phyloP scores from a whole-genome alignment of 2,888 invertebrate genomes.

The Melinaea menophilus region DNA sequence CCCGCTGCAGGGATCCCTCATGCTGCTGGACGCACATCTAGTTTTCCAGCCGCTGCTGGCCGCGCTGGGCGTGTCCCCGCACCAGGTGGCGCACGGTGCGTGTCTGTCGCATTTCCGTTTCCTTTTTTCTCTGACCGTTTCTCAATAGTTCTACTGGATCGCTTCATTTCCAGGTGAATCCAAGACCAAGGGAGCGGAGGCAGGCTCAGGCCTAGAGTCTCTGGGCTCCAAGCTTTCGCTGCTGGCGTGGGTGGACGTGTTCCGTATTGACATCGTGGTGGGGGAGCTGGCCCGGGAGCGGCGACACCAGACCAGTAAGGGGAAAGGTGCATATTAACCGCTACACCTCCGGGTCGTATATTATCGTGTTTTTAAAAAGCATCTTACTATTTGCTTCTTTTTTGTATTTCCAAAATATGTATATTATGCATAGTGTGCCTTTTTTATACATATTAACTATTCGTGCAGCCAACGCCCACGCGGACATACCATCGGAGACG shows the following conservation, averaged over 20 bases:
- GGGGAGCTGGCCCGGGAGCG: slow-evolving; percentile 82
- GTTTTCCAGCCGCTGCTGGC: slow-evolving; percentile 95
- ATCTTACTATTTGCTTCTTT: neutral
- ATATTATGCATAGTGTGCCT: no score
- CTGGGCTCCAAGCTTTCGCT: slow-evolving; percentile 92
- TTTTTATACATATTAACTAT: no score
- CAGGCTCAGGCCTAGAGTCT: slow-evolving; percentile 85
- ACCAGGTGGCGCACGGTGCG: slow-evolving; percentile 82
- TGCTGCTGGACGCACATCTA: slow-evolving; percentile 93
- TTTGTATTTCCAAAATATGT: neutral
- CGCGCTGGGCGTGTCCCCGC: slow-evolving; percentile 92
- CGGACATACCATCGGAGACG: slow-evolving; percentile 82
- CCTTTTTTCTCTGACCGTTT: no score
- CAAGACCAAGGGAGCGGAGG: slow-evolving; percentile 40
- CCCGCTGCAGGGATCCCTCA: slow-evolving; percentile 89
- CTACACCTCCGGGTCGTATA: neutral
- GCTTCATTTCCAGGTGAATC: slow-evolving; percentile 36
- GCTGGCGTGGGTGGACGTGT: slow-evolving; percentile 89
- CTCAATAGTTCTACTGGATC: no score
- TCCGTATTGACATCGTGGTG: slow-evolving; percentile 96
- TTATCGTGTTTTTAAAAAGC: neutral
- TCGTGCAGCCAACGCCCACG: slow-evolving; percentile 34
- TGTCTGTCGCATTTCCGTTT: neutral
- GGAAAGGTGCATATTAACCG: slow-evolving; percentile 41
- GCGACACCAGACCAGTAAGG: slow-evolving; percentile 41